Evolutionary conservation across 2,888 invertebrate species (phyloP).

Genomic region (Volucella zonaria): DNA sequence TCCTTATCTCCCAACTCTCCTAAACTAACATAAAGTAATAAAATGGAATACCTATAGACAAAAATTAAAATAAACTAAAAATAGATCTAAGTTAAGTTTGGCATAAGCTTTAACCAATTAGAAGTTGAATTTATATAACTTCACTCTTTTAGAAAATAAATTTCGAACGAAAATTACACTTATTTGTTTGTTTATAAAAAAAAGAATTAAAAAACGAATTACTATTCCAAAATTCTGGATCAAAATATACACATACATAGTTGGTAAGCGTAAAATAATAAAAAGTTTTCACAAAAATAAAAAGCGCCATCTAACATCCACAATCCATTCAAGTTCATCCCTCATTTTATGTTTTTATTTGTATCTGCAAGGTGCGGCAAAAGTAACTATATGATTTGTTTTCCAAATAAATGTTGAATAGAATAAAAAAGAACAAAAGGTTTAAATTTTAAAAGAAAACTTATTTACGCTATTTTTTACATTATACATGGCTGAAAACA

Average conservation of each 20-base stretch:
- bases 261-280: conserved; percentile 57
- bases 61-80: conserved; percentile 11
- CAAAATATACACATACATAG: conserved; percentile 15
- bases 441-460: too few species aligned
- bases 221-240: conserved; percentile 45
- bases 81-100: conserved; percentile 58
- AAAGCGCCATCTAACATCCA: conserved; percentile 35
- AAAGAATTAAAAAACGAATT: conserved; percentile 15
- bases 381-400: too few species aligned
- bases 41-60: conserved; percentile 33
- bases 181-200: conserved; percentile 40
- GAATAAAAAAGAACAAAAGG: too few species aligned
- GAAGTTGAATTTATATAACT: conserved; percentile 49
- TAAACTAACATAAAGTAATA: conserved; percentile 35
- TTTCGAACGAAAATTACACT: conserved; percentile 18
- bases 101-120: conserved; percentile 59
- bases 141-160: conserved; percentile 28
- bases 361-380: background rate
- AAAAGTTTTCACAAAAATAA: conserved; percentile 7
- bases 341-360: conserved; percentile 22
- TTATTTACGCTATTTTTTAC: background rate
- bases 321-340: conserved; percentile 53
- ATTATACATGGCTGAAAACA: too few species aligned
- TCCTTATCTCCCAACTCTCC: conserved; percentile 70
- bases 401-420: too few species aligned